phyloP scores from a whole-genome alignment of 2,888 invertebrate genomes.

The Drymonia ruficornis region DNA sequence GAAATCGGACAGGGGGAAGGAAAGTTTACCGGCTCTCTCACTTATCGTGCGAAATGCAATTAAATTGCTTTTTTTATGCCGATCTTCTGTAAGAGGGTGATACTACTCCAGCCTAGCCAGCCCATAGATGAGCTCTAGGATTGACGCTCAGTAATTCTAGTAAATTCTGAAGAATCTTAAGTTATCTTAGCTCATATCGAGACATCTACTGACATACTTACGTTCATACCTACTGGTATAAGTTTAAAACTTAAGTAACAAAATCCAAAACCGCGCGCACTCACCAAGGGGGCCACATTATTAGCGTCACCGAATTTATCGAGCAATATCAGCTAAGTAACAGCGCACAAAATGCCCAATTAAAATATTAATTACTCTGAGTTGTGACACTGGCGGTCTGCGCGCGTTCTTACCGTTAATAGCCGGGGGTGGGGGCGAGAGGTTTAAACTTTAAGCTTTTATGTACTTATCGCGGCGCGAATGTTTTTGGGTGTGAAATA shows the following conservation, averaged over 20 bases:
- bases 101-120: no score
- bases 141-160: not conserved
- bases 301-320: conserved; percentile 77
- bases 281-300: conserved; percentile 60
- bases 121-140: no score
- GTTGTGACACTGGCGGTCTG: conserved; percentile 70
- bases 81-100: no score
- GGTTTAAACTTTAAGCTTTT: conserved; percentile 47
- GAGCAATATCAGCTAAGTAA: conserved; percentile 79
- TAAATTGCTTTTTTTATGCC: no score
- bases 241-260: conserved; percentile 35
- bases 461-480: conserved; percentile 43
- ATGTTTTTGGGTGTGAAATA: conserved; percentile 35
- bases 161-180: not conserved
- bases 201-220: not conserved
- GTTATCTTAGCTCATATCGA: no score
- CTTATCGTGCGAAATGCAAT: no score
- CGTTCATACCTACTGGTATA: no score
- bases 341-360: conserved; percentile 82
- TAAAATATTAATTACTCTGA: conserved; percentile 84
- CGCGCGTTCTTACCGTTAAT: conserved; percentile 57
- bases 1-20: no score
- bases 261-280: conserved; percentile 56
- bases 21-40: no score
- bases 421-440: conserved; percentile 48